Conservation (phyloP, 2,797 vertebrate genomes). For the Pantherophis vulpinus region DNA sequence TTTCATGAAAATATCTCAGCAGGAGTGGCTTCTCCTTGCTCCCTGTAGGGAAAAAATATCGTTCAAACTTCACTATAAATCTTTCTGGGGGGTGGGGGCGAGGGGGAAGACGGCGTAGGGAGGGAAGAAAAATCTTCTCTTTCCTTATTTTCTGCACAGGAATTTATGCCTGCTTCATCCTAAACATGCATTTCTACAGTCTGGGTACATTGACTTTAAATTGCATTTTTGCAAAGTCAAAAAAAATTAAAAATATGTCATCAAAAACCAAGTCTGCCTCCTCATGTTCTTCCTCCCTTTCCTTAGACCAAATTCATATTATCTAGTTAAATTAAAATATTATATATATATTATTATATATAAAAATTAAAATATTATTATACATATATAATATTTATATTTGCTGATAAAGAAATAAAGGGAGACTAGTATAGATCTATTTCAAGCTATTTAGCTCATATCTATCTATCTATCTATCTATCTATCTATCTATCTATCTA, state of each 20-base stretch:
- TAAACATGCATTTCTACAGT: conserved; percentile 42
- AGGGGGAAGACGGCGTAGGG: neutral
- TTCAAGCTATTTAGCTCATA: too few species aligned
- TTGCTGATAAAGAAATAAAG: too few species aligned
- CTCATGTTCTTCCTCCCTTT: neutral
- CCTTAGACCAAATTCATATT: neutral
- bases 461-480: too few species aligned
- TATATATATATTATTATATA: too few species aligned
- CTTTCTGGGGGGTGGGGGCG: conserved; percentile 11
- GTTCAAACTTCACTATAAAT: conserved; percentile 54
- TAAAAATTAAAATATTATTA: too few species aligned
- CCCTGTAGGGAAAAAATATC: conserved; percentile 26
- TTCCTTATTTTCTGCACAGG: conserved; percentile 24
- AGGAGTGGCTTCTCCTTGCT: conserved; percentile 24
- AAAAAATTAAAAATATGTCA: conserved; percentile 47
- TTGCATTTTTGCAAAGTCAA: conserved; percentile 61
- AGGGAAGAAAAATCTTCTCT: neutral
- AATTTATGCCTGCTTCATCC: conserved; percentile 43
- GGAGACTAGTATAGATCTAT: too few species aligned
- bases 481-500: too few species aligned
- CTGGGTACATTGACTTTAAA: conserved; percentile 49
- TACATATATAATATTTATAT: too few species aligned
- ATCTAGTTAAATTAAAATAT: neutral
- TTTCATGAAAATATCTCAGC: conserved; percentile 49
- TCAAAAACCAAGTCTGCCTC: neutral